Evolutionary conservation across 2,888 invertebrate species (phyloP), one percentile per base, ranked within the genome.

Genomic region (Agonopterix arenella): DNA sequence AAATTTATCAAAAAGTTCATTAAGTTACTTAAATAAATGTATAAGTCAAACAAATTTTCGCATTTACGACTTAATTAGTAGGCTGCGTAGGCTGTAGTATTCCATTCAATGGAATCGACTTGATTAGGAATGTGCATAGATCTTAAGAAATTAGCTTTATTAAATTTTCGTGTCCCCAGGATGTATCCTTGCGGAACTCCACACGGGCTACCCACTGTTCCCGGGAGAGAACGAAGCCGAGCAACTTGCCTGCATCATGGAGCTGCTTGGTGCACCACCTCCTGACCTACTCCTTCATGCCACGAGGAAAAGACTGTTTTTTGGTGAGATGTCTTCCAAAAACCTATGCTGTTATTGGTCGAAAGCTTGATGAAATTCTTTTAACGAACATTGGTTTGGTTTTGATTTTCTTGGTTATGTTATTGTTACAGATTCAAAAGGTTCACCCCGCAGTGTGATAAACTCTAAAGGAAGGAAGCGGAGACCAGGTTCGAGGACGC

Each of bases 211-310:
- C 76, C 98, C 98, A 0, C 90, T 98, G 53, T 98, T 98, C 81
- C 98, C 98, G 28, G 98, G 98, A 1, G 98, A 98, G 90, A 97
- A 98, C 76, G 98, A 98, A 89, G 95, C 97, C 54, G 98, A 98
- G 75, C 98, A 98, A 83, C 91, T 98, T 58, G 97, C 98, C 50
- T 98, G 98, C 86, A 96, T 98, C 68, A 98, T 98, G 97, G 98
- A 98, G 89, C 93, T 98, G 50, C 90, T 98, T 56, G 98, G 97
- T 16, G 90, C 94, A 59, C 98, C 98, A 2, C 96, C 98, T 1
- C 94, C 95, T 52, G 93, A 95, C 68, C 92, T 98, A 57, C 93
- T 98, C 57, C 92, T 93, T 57, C 93, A 93, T 58, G 97, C 98
- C 38, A 94, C 97, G 0, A 91, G 97, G 72, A 93, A 95, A 76